Percentiles rank a stretch among this genome's conserved stretches.
phyloP scores from a whole-genome alignment of 2,113 vertebrate genomes.

The Pogona vitticeps region DNA sequence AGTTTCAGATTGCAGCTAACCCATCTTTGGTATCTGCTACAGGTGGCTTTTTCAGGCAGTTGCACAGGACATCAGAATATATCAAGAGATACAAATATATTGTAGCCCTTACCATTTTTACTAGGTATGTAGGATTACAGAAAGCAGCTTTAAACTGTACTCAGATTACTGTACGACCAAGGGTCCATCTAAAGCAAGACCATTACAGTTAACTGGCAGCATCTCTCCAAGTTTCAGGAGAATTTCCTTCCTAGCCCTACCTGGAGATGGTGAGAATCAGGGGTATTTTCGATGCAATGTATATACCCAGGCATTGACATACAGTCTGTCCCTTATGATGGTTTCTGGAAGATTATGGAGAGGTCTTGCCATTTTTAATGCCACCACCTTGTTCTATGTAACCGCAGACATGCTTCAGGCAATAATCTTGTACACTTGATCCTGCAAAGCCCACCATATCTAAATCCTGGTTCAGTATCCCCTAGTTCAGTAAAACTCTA shows the following conservation, averaged over 20 bases:
- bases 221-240: background rate
- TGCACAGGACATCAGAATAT: too few relatives aligned
- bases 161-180: background rate
- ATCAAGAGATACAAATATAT: too few relatives aligned
- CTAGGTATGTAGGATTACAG: too few relatives aligned
- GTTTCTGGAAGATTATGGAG: background rate
- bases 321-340: background rate
- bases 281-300: too few relatives aligned
- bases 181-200: background rate
- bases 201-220: background rate
- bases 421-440: background rate
- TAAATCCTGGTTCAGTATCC: background rate
- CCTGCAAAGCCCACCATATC: background rate
- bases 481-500: background rate
- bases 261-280: background rate
- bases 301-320: background rate
- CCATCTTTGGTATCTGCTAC: background rate
- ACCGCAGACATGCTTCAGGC: background rate
- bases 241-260: background rate
- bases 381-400: background rate
- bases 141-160: too few relatives aligned
- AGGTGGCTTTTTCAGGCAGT: background rate
- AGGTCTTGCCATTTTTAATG: background rate
- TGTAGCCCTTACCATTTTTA: too few relatives aligned
- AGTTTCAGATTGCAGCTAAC: background rate